Evolutionary conservation across 30 jellyfish, hydroid and myxozoan genomes (phyloP).

Genomic region (Aurelia sp.): DNA sequence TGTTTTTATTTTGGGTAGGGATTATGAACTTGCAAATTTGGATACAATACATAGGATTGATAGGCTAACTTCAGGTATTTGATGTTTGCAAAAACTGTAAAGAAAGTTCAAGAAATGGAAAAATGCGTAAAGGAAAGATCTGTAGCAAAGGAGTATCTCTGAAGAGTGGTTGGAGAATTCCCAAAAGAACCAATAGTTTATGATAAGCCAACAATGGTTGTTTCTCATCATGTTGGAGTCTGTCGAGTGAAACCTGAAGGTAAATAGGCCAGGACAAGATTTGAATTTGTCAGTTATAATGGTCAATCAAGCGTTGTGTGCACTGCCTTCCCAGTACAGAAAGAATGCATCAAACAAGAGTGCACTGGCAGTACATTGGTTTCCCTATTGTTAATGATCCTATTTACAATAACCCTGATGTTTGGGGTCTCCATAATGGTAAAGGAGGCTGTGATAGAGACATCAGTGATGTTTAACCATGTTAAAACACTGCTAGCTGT

Average conservation of each 20-base stretch:
- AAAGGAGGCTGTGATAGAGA: slow-evolving; percentile 73
- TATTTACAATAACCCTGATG: slow-evolving; percentile 93
- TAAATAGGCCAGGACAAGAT: slow-evolving; percentile 82
- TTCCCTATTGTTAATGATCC: slow-evolving; percentile 96
- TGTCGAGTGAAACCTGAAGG: slow-evolving; percentile 90
- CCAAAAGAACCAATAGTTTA: slow-evolving; percentile 76
- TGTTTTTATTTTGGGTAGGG: slow-evolving; percentile 88
- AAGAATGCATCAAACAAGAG: slow-evolving; percentile 98
- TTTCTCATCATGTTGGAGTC: slow-evolving; percentile 94
- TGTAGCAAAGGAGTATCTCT: slow-evolving; percentile 85
- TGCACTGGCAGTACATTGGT: slow-evolving; percentile 98
- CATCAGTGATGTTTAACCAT: slow-evolving; percentile 63
- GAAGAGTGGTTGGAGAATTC: slow-evolving; percentile 92
- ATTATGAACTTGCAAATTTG: slow-evolving; percentile 70
- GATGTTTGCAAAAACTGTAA: slow-evolving; percentile 90
- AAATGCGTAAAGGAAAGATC: slow-evolving; percentile 78
- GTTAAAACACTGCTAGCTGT: too few species aligned
- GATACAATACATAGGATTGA: slow-evolving; percentile 96
- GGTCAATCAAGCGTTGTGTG: slow-evolving; percentile 85
- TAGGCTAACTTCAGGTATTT: slow-evolving; percentile 97
- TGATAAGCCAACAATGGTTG: slow-evolving; percentile 84
- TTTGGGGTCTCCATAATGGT: slow-evolving; percentile 92
- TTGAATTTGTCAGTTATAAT: slow-evolving; percentile 58
- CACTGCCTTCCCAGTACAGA: slow-evolving; percentile 92
- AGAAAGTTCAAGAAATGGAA: slow-evolving; percentile 94